A percentile compares a stretch with the other conserved stretches of the same genome.
Conservation (phyloP, 2,888 invertebrate genomes). For the Chrysomela aeneicollis region DNA sequence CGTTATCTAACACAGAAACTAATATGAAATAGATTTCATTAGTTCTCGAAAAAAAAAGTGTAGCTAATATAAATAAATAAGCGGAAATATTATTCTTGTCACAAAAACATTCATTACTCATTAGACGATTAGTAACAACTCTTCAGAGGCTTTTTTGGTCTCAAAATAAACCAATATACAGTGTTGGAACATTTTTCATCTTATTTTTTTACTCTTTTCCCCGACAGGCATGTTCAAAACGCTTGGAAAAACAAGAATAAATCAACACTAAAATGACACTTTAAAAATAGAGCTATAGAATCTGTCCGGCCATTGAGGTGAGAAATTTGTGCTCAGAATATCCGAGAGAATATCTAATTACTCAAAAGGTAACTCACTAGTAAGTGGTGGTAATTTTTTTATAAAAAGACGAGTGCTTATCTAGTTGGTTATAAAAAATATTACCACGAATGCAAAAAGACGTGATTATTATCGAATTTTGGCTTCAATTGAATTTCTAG, state of each 20-base stretch:
- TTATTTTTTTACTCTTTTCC: not conserved
- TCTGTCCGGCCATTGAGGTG: not conserved
- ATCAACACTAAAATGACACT: conserved; percentile 21
- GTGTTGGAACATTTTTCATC: not conserved
- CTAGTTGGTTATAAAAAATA: too few species aligned
- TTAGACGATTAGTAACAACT: not conserved
- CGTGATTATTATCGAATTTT: too few species aligned
- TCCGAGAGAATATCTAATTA: not conserved
- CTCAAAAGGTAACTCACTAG: not conserved
- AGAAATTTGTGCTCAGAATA: conserved; percentile 6
- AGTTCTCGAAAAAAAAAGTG: too few species aligned
- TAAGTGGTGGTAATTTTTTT: too few species aligned
- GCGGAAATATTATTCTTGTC: not conserved
- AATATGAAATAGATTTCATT: too few species aligned
- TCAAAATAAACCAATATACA: not conserved
- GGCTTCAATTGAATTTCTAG: too few species aligned
- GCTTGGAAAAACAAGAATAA: conserved; percentile 21
- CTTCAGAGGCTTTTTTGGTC: not conserved
- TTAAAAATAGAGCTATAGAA: conserved; percentile 21
- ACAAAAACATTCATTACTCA: not conserved
- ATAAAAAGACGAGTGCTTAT: too few species aligned
- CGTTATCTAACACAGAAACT: too few species aligned
- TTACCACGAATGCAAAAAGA: too few species aligned
- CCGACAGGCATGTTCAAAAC: not conserved
- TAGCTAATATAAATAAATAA: not conserved